A percentile compares a stretch with the other conserved stretches of the same genome.
Evolutionary conservation across 2,888 invertebrate species (phyloP).

Genomic region (Lobophora halterata): DNA sequence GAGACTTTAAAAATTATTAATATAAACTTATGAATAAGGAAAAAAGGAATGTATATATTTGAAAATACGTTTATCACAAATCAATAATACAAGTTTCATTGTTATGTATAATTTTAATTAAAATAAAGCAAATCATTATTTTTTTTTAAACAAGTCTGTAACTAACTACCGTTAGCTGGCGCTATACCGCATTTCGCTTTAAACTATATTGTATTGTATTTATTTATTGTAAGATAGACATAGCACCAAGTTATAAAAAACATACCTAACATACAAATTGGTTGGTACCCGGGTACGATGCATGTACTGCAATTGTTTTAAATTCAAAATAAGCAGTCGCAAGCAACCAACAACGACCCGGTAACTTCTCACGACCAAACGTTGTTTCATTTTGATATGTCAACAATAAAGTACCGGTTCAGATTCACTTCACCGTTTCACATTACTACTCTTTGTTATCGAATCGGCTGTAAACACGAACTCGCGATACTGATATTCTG

Average conservation of each 20-base stretch:
- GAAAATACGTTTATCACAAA: too few species aligned
- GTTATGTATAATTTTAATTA: background rate
- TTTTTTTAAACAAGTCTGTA: too few species aligned
- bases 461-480: conserved; percentile 35
- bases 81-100: background rate
- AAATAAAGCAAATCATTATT: background rate
- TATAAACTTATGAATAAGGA: too few species aligned
- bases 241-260: too few species aligned
- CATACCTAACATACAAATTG: too few species aligned
- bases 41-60: too few species aligned
- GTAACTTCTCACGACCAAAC: conserved; percentile 38
- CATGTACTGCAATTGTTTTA: background rate
- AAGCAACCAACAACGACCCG: conserved; percentile 14
- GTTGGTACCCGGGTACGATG: too few species aligned
- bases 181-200: too few species aligned
- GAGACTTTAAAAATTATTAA: too few species aligned
- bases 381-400: conserved; percentile 39
- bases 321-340: conserved; percentile 3
- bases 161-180: too few species aligned
- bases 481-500: conserved; percentile 21
- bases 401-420: conserved; percentile 42
- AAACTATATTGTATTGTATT: too few species aligned
- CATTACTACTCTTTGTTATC: conserved; percentile 49
- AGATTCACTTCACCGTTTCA: conserved; percentile 36
- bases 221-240: too few species aligned